A percentile compares a stretch with the other conserved stretches of the same genome.
phyloP scores from a whole-genome alignment of 1,140 invertebrate genomes.

The Mamestra configurata region DNA sequence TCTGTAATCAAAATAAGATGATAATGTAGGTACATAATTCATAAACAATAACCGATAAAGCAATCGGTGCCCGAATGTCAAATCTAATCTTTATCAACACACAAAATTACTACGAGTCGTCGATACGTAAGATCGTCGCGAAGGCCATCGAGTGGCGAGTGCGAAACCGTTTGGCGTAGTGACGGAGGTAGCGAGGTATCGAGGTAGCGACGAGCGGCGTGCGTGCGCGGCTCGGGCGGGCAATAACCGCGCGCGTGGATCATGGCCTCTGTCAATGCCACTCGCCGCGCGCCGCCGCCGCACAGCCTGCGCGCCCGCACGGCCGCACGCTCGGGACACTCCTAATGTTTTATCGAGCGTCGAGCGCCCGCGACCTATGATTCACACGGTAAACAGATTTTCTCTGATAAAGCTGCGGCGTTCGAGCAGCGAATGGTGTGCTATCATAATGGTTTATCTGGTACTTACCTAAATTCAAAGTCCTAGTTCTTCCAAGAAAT shows the following conservation, averaged over 20 bases:
- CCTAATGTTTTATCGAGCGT: conserved; percentile 30
- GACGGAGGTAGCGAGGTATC: conserved; percentile 37
- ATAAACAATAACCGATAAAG: conserved; percentile 14
- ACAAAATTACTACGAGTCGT: conserved; percentile 24
- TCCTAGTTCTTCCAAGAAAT: too few species aligned
- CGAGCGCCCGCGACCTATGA: conserved; percentile 55
- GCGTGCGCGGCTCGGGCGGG: conserved; percentile 64
- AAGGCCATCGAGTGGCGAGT: conserved; percentile 63
- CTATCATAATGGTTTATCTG: not conserved
- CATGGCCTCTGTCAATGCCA: conserved; percentile 85
- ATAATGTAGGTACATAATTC: not conserved
- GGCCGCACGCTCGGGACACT: conserved; percentile 24
- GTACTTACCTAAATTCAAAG: not conserved
- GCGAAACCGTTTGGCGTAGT: conserved; percentile 46
- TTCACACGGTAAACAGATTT: conserved; percentile 64
- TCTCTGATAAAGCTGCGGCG: conserved; percentile 11
- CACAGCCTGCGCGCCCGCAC: conserved; percentile 53
- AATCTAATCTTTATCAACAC: conserved; percentile 23
- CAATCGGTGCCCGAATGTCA: not conserved
- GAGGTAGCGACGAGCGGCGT: conserved; percentile 44
- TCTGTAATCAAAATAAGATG: not conserved
- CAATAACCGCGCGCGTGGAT: conserved; percentile 80
- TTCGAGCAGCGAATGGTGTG: not conserved
- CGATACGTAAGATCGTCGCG: conserved; percentile 43
- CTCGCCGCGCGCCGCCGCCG: conserved; percentile 55